Base-by-base conservation (phyloP, 23 tunicate species). In the Clavelina lepadiformis region DNA sequence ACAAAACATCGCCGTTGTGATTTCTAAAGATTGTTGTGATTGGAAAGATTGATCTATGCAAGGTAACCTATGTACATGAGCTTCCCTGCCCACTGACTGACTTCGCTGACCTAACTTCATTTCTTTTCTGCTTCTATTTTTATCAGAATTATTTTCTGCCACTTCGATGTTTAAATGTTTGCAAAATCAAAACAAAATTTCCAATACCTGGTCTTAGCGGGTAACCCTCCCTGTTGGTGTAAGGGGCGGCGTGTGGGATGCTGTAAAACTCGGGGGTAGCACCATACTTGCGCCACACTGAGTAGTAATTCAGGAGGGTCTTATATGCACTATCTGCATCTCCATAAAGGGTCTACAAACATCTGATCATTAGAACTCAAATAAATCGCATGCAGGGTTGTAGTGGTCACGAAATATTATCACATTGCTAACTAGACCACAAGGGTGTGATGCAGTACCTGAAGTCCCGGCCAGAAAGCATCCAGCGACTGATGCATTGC, bases 401-500 rank as follows among this genome's bases (percentile, higher is more conserved):
- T 11, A 44, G 13, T 11, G 49, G 13, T 44, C n/a, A n/a, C n/a
- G n/a, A n/a, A n/a, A n/a, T n/a, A 15, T 41, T 41, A 11, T 41
- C 15, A 41, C 11, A 11, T 11, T 41, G 15, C 15, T 41, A 11
- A 11, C 15, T 11, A 41, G 15, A 11, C 15, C 49, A 15, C 49
- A 15, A 15, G 11, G 49, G 49, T 11, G 15, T 11, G 15, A 41
- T 41, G 15, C 11, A 15, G 7, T 34, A 88, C 96, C 69, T 88
- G 86, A 25, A 93, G 32, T 2, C 98, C 98, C 20, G 98, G 98
- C 87, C 87, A 93, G 41, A 93, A 93, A 18, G 94, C 77, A 45
- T 93, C 98, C 33, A 93, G 55, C 3, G 94, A 85, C 58, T 93
- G 98, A 47, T 82, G 85, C 19, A 85, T 52, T 3, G 94, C 80